A percentile compares a stretch with the other conserved stretches of the same genome.
phyloP scores from a whole-genome alignment of 2,888 invertebrate species.

The Laspeyria flexula region DNA sequence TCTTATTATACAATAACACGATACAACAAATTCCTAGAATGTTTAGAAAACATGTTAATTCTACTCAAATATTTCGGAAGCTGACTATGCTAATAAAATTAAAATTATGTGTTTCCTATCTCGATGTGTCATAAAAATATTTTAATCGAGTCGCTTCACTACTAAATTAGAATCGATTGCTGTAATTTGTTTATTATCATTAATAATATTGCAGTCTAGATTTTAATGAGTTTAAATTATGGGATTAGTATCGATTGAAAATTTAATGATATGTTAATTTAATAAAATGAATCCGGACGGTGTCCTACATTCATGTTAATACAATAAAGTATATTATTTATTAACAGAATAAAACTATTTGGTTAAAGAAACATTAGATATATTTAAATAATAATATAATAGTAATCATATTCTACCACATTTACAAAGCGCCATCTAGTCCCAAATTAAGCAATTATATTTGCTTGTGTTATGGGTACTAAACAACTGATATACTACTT shows the following conservation, averaged over 20 bases:
- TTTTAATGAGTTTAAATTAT: conserved; percentile 7
- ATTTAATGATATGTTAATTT: conserved; percentile 7
- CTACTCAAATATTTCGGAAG: conserved; percentile 31
- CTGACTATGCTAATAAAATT: conserved; percentile 22
- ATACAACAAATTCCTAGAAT: conserved; percentile 7
- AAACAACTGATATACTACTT: too few species aligned
- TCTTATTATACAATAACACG: conserved; percentile 49
- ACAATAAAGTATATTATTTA: not conserved
- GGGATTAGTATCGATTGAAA: conserved; percentile 2
- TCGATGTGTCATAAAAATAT: conserved; percentile 14
- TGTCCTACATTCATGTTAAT: not conserved
- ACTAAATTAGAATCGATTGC: conserved; percentile 14
- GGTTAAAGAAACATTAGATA: not conserved
- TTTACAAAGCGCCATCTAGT: too few species aligned
- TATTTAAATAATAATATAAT: too few species aligned
- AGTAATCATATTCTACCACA: too few species aligned
- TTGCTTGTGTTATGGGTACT: too few species aligned
- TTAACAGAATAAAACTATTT: not conserved
- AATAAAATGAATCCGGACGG: not conserved
- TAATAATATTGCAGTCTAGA: conserved; percentile 23
- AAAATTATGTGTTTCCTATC: conserved; percentile 10
- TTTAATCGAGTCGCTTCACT: conserved; percentile 16
- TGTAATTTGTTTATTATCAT: conserved; percentile 26
- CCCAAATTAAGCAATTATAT: too few species aligned
- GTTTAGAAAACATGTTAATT: conserved; percentile 31